Base-by-base conservation (phyloP, 2,888 invertebrate species). In the Apamea sordens region DNA sequence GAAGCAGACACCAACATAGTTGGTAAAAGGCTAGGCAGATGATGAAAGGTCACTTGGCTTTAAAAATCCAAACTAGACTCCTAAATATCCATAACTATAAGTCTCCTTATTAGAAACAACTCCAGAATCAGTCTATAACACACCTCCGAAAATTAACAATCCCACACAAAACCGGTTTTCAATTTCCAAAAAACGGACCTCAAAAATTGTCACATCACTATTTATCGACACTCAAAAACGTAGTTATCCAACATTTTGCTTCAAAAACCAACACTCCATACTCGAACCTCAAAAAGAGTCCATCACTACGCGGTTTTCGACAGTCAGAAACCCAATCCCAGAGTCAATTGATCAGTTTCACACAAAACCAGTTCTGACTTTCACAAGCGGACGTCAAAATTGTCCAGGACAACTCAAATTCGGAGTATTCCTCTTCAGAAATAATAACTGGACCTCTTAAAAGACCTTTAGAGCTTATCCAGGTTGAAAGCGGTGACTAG, bases 391-490 rank as follows among this genome's bases (percentile, higher is more conserved):
- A 69, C 53, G 5, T 24, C n/a, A 41, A 32, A 61, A 75, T 28
- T 28, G 41, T 83, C 59, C 70, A 28, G 41, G 5, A 53, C 28
- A 83, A 70, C 65, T 81, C 69, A 70, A 68, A n/a, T 13, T 59
- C 32, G 64, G 44, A 61, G 69, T 32, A 44, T 61, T 47, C 36
- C n/a, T 76, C 70, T 69, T 59, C 80, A 61, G 77, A 77, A 84
- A 77, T 53, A 0, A 69, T 56, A 77, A 36, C 41, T 73, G 63
- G 83, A 82, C 47, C 68, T 61, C 24, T 7, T 10, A 18, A 1
- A 65, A 74, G 82, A 65, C 79, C 75, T 82, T n/a, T 50, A 75
- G 21, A 21, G 36, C 65, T 50, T 8, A 59, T 82, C 79, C 79
- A 82, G 79, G 36, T 15, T 65, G n/a, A n/a, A 21, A 75, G 65